These are phyloP conservation scores for Archips crataeganus DNA, from an alignment of 2,888 invertebrate species.

Conservation along the genomic window DNA sequence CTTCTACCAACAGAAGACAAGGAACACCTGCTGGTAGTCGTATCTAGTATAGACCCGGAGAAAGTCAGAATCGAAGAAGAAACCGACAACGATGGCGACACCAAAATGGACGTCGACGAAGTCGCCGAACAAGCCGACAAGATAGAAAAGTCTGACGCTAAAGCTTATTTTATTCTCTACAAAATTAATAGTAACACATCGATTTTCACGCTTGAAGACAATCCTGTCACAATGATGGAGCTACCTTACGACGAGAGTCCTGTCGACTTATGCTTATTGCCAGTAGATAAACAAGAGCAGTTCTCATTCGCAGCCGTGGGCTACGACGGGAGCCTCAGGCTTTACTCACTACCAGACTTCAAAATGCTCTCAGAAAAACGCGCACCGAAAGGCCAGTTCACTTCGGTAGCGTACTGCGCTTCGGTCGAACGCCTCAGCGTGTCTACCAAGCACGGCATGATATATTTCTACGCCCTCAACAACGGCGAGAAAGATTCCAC, in stretches of 20 bases:
- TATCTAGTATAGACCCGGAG: constrained; percentile 74
- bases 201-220: constrained; percentile 80
- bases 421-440: constrained; percentile 95
- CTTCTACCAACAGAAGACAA: constrained; percentile 90
- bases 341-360: constrained; percentile 90
- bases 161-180: constrained; percentile 73
- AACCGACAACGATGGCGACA: constrained; percentile 70
- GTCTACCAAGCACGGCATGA: constrained; percentile 91
- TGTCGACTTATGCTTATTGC: constrained; percentile 89
- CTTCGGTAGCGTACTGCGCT: constrained; percentile 94
- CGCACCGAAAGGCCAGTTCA: constrained; percentile 89
- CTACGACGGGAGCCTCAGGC: constrained; percentile 90
- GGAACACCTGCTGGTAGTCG: constrained; percentile 87
- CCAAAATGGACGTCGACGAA: constrained; percentile 80
- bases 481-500: constrained; percentile 90
- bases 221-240: constrained; percentile 87
- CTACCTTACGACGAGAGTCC: constrained; percentile 89
- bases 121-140: constrained; percentile 60
- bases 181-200: constrained; percentile 74
- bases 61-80: constrained; percentile 66
- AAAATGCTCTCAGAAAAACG: constrained; percentile 89
- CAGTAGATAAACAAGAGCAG: constrained; percentile 77
- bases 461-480: constrained; percentile 93
- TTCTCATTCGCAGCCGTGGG: constrained; percentile 91
- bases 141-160: constrained; percentile 61